Conservation (phyloP, 2,797 vertebrate genomes). For the Spinibarbus caldwelli region DNA sequence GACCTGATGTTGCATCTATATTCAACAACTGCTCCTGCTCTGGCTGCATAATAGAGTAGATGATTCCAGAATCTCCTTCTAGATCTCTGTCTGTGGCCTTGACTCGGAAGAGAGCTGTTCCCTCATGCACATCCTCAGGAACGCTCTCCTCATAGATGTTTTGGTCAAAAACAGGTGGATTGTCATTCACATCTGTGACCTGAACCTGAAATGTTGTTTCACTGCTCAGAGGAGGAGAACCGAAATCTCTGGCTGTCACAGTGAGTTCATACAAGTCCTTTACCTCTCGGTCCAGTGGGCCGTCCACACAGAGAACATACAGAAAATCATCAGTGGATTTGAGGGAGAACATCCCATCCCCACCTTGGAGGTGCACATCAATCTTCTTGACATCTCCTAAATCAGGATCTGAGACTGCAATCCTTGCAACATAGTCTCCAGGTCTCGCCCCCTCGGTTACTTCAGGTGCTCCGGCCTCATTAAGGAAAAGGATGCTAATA, state of each 20-base stretch:
- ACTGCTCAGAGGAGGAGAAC: constrained; percentile 79
- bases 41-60: constrained; percentile 77
- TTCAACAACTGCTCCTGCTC: constrained; percentile 67
- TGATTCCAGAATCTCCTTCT: constrained; percentile 79
- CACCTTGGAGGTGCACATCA: constrained; percentile 76
- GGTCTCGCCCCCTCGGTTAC: constrained; percentile 84
- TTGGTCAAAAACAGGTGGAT: constrained; percentile 80
- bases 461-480: constrained; percentile 79
- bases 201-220: constrained; percentile 77
- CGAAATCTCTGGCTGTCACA: constrained; percentile 82
- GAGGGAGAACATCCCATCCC: constrained; percentile 80
- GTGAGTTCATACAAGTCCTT: constrained; percentile 81
- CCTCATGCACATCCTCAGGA: constrained; percentile 80
- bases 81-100: constrained; percentile 84
- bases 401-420: constrained; percentile 89
- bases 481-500: constrained; percentile 86
- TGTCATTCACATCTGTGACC: constrained; percentile 86
- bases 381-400: constrained; percentile 64
- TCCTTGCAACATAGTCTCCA: constrained; percentile 87
- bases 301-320: constrained; percentile 84
- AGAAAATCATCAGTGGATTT: constrained; percentile 78
- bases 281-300: constrained; percentile 83
- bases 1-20: constrained; percentile 80
- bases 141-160: constrained; percentile 74
- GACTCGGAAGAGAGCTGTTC: constrained; percentile 81